A percentile compares a stretch with the other conserved stretches of the same genome.
Evolutionary conservation across 2,113 vertebrate species (phyloP).

Genomic region (Piprites chloris): DNA sequence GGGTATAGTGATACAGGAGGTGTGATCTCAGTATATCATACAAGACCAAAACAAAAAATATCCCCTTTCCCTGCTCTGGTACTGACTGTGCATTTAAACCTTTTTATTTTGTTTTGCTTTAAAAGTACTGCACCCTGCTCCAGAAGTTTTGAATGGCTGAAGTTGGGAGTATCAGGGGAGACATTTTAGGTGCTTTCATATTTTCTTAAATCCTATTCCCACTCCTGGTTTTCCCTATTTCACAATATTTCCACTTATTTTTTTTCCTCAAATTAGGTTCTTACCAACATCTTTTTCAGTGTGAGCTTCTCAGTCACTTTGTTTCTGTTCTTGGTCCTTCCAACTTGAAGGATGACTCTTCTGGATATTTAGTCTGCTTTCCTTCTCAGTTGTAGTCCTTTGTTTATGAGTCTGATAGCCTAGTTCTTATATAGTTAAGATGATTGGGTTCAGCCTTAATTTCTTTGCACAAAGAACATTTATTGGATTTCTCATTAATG

Average conservation of each 20-base stretch:
- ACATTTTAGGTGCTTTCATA: background rate
- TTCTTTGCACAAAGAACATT: background rate
- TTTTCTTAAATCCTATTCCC: background rate
- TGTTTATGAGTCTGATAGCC: background rate
- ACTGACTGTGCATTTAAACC: background rate
- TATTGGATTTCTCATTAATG: background rate
- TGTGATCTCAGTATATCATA: background rate
- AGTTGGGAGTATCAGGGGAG: background rate
- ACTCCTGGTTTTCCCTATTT: background rate
- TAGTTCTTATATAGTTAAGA: background rate
- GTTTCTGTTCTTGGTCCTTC: background rate
- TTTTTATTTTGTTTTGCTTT: background rate
- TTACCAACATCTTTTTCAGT: background rate
- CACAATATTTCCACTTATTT: background rate
- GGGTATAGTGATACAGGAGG: background rate
- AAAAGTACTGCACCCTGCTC: background rate
- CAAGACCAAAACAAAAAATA: background rate
- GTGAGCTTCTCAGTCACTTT: background rate
- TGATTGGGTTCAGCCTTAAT: background rate
- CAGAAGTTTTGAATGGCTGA: background rate
- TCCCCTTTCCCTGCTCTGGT: fast-evolving
- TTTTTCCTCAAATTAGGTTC: background rate
- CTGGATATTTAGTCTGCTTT: background rate
- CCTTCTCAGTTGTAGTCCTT: background rate
- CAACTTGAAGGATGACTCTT: background rate